Percentiles rank a stretch among this genome's conserved stretches.
Evolutionary conservation across 1,140 invertebrate species (phyloP).

Genomic region (Sweltsa coloradensis): DNA sequence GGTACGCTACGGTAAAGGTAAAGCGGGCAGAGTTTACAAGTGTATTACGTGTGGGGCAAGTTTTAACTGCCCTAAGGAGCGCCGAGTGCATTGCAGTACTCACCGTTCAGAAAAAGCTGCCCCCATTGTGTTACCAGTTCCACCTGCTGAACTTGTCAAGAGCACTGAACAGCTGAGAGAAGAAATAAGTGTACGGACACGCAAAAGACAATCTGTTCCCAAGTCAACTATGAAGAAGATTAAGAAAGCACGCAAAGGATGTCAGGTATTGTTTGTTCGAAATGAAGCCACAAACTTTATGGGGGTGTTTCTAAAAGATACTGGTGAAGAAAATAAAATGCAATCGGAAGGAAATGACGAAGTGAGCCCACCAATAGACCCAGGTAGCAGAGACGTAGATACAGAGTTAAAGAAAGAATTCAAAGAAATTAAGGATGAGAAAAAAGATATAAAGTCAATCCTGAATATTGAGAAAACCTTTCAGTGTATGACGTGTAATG

Average conservation of each 20-base stretch:
- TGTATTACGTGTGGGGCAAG: conserved; percentile 36
- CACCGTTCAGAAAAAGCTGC: conserved; percentile 23
- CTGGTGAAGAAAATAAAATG: neutral
- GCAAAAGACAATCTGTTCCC: no score
- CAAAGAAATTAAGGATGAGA: no score
- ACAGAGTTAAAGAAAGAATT: neutral
- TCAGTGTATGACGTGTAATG: conserved; percentile 20
- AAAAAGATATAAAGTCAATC: no score
- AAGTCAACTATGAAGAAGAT: no score
- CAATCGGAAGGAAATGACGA: neutral
- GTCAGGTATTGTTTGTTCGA: neutral
- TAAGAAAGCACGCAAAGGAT: neutral
- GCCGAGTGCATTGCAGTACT: conserved; percentile 43
- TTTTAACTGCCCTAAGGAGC: conserved; percentile 49
- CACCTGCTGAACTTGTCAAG: no score
- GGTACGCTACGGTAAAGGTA: neutral
- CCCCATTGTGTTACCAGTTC: no score
- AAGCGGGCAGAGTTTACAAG: conserved; percentile 7
- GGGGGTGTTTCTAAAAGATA: neutral
- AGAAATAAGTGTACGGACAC: no score
- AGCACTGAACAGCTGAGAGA: no score
- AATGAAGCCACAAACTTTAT: neutral
- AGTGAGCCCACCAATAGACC: no score
- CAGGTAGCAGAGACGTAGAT: no score
- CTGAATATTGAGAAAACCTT: neutral